Evolutionary conservation across 2,888 invertebrate genomes (phyloP).

Genomic region (Tetropium fuscum): DNA sequence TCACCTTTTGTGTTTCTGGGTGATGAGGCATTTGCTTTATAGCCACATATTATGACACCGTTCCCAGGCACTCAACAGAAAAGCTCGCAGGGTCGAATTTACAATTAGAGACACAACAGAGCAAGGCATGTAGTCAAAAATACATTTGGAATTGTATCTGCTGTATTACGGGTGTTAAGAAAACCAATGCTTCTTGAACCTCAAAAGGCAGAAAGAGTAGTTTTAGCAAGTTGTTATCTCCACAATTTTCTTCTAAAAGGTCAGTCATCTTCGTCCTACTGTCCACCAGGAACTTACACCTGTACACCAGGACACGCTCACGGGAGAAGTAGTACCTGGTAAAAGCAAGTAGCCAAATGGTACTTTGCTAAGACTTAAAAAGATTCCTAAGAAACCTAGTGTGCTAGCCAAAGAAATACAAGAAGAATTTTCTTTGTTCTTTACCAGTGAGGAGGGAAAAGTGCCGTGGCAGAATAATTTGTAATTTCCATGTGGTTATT

Average conservation of each 20-base stretch:
- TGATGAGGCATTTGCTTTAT: not conserved
- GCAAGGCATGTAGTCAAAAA: conserved; percentile 23
- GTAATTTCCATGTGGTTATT: too few relatives aligned
- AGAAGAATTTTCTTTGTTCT: too few relatives aligned
- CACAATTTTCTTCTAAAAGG: not conserved
- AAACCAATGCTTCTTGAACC: conserved; percentile 25
- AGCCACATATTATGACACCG: not conserved
- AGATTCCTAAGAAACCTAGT: too few relatives aligned
- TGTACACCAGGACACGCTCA: not conserved
- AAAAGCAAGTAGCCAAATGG: too few relatives aligned
- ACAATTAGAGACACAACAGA: conserved; percentile 15
- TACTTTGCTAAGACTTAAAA: too few relatives aligned
- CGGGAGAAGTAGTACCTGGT: not conserved
- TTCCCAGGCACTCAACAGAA: not conserved
- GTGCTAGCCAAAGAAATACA: too few relatives aligned
- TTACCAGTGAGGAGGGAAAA: too few relatives aligned
- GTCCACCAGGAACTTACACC: conserved; percentile 1
- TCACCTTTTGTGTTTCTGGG: not conserved
- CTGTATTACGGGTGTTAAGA: conserved; percentile 13
- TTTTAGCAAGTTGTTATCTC: conserved; percentile 10
- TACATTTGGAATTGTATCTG: conserved; percentile 24
- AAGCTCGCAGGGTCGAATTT: conserved; percentile 3
- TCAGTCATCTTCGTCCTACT: not conserved
- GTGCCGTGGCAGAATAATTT: too few relatives aligned
- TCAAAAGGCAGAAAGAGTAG: conserved; percentile 11